Evolutionary conservation across 2,888 invertebrate genomes (phyloP), one percentile per base, ranked within the genome.

Genomic region (Scaptomyza cyrtandrae): DNA sequence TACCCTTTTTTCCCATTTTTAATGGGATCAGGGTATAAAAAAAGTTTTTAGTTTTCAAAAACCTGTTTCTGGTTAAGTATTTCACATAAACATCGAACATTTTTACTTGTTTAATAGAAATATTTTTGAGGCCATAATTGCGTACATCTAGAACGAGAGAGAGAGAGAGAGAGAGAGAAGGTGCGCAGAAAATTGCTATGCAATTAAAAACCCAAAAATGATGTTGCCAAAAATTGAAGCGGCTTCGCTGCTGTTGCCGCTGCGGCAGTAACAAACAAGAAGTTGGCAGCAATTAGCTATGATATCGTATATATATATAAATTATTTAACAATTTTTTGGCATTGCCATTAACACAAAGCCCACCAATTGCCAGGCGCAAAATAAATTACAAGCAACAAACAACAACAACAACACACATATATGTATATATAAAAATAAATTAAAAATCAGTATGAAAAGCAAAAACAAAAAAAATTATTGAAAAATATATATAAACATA

Each of bases 211-310:
- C 74, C 83, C 80, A 71, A 71, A 83, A 80, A 80, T 78, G 39
- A 74, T 74, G 78, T 83, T 75, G 83, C 83, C 81, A 84, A 80
- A 78, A 37, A 80, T 66, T 52, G 39, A 71, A 60, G 45, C 57
- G 37, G 56, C 56, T 43, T 53, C 50, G 31, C 6, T 33, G 33
- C 1, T 10, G 33, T 68, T 35, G 35, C 46, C 24, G 53, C 50
- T 31, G 35, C 35, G n/a, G 24, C 29, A 50, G 11, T 66, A 77
- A 62, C 75, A 77, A 77, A 84, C 86, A 84, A 78, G 84, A 73
- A 86, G 86, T 84, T 84, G 83, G 83, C 83, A 86, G 79, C 80
- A 84, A 78, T 80, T 80, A 80, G 76, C 72, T 73, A 70, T 74
- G 69, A 50, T 50, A 14, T 39, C 11, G 14, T 39, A 71, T 72